These are phyloP conservation scores for Tridacna gigas DNA, from an alignment of 2,888 invertebrate genomes.

Conservation along the genomic window DNA sequence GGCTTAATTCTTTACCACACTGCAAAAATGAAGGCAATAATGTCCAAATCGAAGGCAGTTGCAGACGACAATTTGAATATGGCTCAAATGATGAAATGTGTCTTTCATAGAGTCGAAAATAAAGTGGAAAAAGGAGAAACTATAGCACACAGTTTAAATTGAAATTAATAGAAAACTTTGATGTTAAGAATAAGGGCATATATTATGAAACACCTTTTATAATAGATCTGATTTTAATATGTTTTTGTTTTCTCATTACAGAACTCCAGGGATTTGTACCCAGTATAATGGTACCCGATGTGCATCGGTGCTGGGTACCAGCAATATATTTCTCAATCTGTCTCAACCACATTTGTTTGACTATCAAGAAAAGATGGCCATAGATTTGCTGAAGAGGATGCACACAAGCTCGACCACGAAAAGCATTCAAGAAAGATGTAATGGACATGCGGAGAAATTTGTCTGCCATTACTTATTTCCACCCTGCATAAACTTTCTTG, in stretches of 20 bases:
- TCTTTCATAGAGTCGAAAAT: no score
- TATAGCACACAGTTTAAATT: no score
- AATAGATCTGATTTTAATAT: not conserved
- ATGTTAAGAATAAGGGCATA: no score
- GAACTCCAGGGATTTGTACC: constrained; percentile 66
- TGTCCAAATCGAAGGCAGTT: no score
- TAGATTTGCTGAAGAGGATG: constrained; percentile 69
- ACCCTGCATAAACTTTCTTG: constrained; percentile 87
- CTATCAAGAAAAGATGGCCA: constrained; percentile 68
- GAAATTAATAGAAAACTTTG: no score
- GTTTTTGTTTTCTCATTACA: constrained; percentile 54
- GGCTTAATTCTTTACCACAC: no score
- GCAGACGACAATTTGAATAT: no score
- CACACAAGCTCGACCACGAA: constrained; percentile 47
- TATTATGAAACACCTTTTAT: no score
- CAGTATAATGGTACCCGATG: constrained; percentile 78
- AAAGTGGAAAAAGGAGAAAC: no score
- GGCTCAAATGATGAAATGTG: no score
- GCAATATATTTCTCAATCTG: constrained; percentile 66
- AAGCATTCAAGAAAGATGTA: constrained; percentile 86
- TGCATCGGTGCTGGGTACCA: constrained; percentile 65
- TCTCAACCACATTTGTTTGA: constrained; percentile 56
- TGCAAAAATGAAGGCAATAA: no score
- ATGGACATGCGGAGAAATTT: constrained; percentile 94
- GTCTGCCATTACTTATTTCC: constrained; percentile 97